Base-by-base conservation (phyloP, 2,113 vertebrate species). In the Halcyon senegalensis region DNA sequence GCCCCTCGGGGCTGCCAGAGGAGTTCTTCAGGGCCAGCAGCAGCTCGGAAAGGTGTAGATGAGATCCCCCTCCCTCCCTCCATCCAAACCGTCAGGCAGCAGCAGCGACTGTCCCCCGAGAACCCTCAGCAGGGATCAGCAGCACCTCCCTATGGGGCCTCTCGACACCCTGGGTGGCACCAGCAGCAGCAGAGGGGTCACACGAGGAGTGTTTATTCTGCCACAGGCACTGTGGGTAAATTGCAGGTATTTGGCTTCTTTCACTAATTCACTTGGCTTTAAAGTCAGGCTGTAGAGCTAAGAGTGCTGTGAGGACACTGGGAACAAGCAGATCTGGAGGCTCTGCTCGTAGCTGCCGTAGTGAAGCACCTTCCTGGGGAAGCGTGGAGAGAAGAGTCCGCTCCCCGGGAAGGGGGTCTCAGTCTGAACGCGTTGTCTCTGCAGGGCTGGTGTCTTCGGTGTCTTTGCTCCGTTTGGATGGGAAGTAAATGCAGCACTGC, bases 91-190 rank as follows among this genome's bases (percentile, higher is more conserved):
- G 56, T 7, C 44, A 88, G 62, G 56, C 69, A 63, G 67, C 46
- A 55, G 58, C 79, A 48, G 44, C 72, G 12, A 0, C 31, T 41
- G 62, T 25, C 16, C 70, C 28, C 81, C 46, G 77, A 58, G 30
- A 16, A 1, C 24, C 10, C 18, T 55, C 59, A 17, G 66, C 74
- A 27, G 23, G 51, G 44, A 69, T n/a, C 87, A 58, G 89, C 63
- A 77, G 67, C 80, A 19, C 10, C 2, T 58, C 19, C 30, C 39
- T 6, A 1, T 4, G 15, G 31, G 37, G 18, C 50, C 50, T 46
- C 55, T 68, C 78, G 13, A 11, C n/a, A 6, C 2, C 0, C 27
- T 16, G 41, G 41, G 2, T 2, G 3, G 21, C 39, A 27, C 1
- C 44, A 18, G 2, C 37, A 62, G 19, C 58, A 60, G 69, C 66